Percentiles rank a stretch among this genome's conserved stretches.
Conservation (phyloP, 2,888 invertebrate genomes). For the Rutpela maculata region DNA sequence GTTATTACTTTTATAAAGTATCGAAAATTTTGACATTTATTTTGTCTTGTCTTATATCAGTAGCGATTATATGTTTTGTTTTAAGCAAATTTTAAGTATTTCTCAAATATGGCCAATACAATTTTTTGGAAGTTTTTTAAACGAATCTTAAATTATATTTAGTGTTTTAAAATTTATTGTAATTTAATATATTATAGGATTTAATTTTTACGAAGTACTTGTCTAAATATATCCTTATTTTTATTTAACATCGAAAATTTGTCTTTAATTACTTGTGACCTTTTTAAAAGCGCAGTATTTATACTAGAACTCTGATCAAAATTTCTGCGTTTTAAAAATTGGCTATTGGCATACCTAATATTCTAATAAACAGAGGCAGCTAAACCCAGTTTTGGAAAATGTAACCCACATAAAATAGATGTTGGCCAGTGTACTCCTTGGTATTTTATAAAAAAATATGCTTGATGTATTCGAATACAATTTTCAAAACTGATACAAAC, state of each 20-base stretch:
- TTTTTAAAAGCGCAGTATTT: not conserved
- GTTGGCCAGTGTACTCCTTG: not conserved
- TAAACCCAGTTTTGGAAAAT: not conserved
- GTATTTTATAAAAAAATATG: not conserved
- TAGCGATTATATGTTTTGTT: constrained; percentile 31
- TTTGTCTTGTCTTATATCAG: constrained; percentile 23
- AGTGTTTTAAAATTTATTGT: not conserved
- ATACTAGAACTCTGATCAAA: not conserved
- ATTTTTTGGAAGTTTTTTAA: constrained; percentile 40
- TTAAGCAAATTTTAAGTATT: constrained; percentile 49
- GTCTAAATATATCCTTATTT: not conserved
- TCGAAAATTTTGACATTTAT: constrained; percentile 36
- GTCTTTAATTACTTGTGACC: not conserved
- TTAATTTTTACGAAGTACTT: not conserved
- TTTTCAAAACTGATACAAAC: not conserved
- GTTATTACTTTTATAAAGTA: constrained; percentile 42
- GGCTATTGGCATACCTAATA: not conserved
- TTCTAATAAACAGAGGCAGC: not conserved
- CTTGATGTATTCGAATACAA: not conserved
- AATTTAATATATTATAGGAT: constrained; percentile 24
- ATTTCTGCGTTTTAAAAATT: not conserved
- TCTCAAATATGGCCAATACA: constrained; percentile 47
- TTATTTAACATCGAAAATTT: not conserved
- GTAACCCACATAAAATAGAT: not conserved
- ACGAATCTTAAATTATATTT: not conserved